Evolutionary conservation across 2,113 vertebrate genomes (phyloP).

Genomic region (Desmodus rotundus): DNA sequence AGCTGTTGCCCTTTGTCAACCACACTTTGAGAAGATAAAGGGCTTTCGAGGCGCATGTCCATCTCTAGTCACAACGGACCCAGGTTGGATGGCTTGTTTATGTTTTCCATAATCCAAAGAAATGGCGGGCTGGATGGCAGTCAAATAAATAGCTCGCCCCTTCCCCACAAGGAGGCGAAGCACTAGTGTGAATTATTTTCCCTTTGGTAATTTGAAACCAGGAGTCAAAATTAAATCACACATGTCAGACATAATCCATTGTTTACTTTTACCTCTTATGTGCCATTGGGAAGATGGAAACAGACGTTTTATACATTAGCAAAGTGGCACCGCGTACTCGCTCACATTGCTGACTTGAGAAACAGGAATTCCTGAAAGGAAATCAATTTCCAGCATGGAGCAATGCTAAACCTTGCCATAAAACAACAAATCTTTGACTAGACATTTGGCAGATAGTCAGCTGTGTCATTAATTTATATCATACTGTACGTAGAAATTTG

Average conservation of each 20-base stretch:
- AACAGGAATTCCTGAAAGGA: constrained; percentile 63
- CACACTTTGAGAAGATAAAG: background rate
- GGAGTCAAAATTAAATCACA: constrained; percentile 34
- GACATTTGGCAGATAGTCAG: constrained; percentile 38
- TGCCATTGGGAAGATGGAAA: constrained; percentile 37
- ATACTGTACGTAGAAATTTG: background rate
- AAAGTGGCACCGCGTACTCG: constrained; percentile 26
- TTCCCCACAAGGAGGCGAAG: background rate
- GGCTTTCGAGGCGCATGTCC: background rate
- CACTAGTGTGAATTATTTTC: background rate
- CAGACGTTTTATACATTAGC: constrained; percentile 46
- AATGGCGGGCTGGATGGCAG: background rate
- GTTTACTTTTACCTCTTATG: constrained; percentile 23
- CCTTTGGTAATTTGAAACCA: background rate
- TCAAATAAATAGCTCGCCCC: background rate
- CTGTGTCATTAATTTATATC: constrained; percentile 21
- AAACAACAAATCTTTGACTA: constrained; percentile 37
- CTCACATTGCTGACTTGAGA: constrained; percentile 57
- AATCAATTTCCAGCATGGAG: constrained; percentile 58
- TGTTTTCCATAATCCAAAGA: background rate
- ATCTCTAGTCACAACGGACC: background rate
- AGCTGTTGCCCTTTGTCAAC: background rate
- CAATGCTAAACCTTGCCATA: constrained; percentile 31
- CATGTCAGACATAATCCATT: constrained; percentile 31
- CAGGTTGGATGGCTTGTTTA: background rate